Evolutionary conservation across 2,113 vertebrate genomes (phyloP).

Genomic region (Noctilio leporinus): DNA sequence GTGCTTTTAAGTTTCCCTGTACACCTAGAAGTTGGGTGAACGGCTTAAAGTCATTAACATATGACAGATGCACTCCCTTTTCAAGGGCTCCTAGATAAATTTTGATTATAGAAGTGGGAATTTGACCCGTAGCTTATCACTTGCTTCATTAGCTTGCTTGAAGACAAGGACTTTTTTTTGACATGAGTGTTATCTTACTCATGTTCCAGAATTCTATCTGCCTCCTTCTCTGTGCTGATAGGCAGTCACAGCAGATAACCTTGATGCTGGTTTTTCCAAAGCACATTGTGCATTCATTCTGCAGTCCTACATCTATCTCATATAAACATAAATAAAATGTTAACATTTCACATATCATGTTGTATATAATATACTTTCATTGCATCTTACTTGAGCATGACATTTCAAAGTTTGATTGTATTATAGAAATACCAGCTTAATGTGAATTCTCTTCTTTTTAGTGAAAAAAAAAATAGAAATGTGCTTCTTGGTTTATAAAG

Average conservation of each 20-base stretch:
- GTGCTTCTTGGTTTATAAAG: not conserved
- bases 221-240: conserved; percentile 33
- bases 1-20: conserved; percentile 68
- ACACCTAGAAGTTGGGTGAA: conserved; percentile 60
- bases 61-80: conserved; percentile 65
- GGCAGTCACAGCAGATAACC: conserved; percentile 50
- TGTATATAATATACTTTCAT: not conserved
- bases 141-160: conserved; percentile 60
- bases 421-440: not conserved
- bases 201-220: conserved; percentile 42
- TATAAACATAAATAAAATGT: not conserved
- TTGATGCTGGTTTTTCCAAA: conserved; percentile 47
- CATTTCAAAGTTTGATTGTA: not conserved
- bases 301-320: not conserved
- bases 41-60: conserved; percentile 64
- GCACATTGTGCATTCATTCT: not conserved
- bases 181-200: conserved; percentile 58
- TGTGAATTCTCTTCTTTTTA: not conserved
- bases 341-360: not conserved
- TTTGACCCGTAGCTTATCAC: conserved; percentile 69
- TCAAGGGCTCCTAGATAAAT: conserved; percentile 66
- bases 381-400: not conserved
- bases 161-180: conserved; percentile 20
- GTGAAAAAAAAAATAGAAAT: not conserved
- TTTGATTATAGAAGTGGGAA: conserved; percentile 72